phyloP scores from a whole-genome alignment of 2,113 vertebrate genomes.

The Alosa alosa region DNA sequence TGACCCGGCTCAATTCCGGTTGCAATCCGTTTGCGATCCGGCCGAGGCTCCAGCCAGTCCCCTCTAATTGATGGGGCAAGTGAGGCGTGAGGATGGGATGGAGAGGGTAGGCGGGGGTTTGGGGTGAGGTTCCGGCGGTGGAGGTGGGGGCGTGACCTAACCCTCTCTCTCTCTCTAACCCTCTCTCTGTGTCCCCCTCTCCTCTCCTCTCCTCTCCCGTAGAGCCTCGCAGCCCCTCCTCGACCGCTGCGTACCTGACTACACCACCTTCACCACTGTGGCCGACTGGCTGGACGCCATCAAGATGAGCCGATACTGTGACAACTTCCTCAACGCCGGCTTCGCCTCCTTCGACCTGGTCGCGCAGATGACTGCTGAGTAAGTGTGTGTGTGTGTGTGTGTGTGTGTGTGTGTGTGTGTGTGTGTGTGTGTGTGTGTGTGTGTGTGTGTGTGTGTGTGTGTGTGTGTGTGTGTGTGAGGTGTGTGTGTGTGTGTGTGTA shows the following conservation, averaged over 20 bases:
- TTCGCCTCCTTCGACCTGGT: constrained; percentile 98
- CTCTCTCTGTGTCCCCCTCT: constrained; percentile 51
- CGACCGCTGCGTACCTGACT: constrained; percentile 95
- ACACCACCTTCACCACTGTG: constrained; percentile 97
- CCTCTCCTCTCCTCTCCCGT: constrained; percentile 54
- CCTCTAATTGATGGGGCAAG: neutral
- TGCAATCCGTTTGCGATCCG: neutral
- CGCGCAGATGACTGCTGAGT: constrained; percentile 98
- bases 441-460: neutral
- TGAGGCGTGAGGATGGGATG: too few species aligned
- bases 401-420: neutral
- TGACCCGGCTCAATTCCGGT: neutral
- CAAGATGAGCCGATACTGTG: constrained; percentile 99
- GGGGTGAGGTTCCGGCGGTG: constrained; percentile 67
- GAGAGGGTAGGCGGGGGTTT: too few species aligned
- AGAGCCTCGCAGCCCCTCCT: constrained; percentile 95
- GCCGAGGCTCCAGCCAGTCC: constrained; percentile 26
- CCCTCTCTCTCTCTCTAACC: constrained; percentile 62
- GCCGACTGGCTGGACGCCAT: constrained; percentile 99
- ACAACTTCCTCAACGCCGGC: constrained; percentile 94
- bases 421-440: neutral
- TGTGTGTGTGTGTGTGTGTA: too few species aligned
- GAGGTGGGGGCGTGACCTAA: constrained; percentile 67
- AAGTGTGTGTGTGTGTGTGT: constrained; percentile 67
- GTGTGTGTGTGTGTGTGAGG: neutral